Evolutionary conservation across 2,113 vertebrate species (phyloP).

Genomic region (Odontophorus gujanensis): DNA sequence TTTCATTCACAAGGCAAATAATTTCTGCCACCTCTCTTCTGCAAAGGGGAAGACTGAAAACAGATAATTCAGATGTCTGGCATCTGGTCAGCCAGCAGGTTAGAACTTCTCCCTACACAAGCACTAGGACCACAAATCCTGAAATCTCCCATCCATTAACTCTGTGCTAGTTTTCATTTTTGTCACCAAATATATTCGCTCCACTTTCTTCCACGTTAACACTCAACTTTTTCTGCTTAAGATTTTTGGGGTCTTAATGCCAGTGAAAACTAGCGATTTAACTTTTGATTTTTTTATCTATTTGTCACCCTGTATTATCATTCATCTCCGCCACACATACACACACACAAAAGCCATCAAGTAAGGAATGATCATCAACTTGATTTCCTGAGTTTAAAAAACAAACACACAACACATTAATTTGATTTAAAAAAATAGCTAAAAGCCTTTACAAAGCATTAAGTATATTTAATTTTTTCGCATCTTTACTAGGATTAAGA

Average conservation of each 20-base stretch:
- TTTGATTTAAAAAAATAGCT: not conserved
- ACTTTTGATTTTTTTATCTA: not conserved
- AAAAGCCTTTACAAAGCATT: not conserved
- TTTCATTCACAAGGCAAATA: not conserved
- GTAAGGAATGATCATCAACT: not conserved
- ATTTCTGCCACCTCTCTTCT: not conserved
- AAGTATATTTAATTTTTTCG: not conserved
- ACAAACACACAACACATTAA: not conserved
- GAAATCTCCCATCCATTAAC: not conserved
- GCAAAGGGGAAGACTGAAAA: not conserved
- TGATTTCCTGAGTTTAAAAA: not conserved
- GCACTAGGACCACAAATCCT: not conserved
- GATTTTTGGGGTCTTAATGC: not conserved
- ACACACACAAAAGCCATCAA: not conserved
- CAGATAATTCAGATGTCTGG: not conserved
- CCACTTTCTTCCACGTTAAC: not conserved
- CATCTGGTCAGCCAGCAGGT: not conserved
- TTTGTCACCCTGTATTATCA: not conserved
- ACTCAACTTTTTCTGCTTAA: not conserved
- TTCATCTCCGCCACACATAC: not conserved
- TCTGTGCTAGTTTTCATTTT: not conserved
- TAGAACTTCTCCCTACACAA: not conserved
- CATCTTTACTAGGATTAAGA: not conserved
- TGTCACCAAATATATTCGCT: not conserved
- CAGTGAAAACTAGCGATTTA: not conserved